Base-by-base conservation (phyloP, 2,113 vertebrate genomes). In the Blennius ocellaris region DNA sequence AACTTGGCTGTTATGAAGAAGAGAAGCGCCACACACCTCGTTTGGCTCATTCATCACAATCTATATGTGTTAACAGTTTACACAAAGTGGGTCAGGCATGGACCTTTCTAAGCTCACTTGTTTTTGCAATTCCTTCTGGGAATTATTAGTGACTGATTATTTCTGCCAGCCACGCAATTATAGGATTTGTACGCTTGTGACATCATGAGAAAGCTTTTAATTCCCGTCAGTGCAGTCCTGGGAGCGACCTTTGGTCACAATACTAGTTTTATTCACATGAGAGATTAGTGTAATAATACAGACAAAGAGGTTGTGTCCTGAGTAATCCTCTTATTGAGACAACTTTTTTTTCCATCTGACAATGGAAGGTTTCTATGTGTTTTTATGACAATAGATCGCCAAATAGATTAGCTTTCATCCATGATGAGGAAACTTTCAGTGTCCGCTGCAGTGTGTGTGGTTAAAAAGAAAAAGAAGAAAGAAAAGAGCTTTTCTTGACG, bases 121-220 rank as follows among this genome's bases (percentile, higher is more conserved):
- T 61, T 14, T 48, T 37, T 37, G n/a, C 7, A 16, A 14, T 8
- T 7, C 41, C 11, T 47, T 47, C 45, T 11, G 40, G 30, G 17
- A 53, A 6, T 56, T 39, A 69, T 4, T 16, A 7, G 21, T 53
- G 48, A 36, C 55, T 11, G 15, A 30, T 48, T 30, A 52, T 79
- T 41, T 41, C 53, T 64, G 66, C 66, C 55, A 81, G 54, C 66
- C 63, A 69, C 45, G 3, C 12, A 43, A 6, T 11, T 57, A 3
- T 41, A 16, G 36, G 50, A 58, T 67, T 41, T 65, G 6, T 57
- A 30, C 9, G 5, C 6, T 55, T 5, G 55, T 70, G 53, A 69
- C 61, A 57, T 69, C 39, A 61, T 52, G 39, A 68, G 21, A 54
- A 58, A 54, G 17, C 10, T 12, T 30, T 52, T 57, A 8, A 39